Conservation (phyloP, 2,113 vertebrate species). For the Tyto alba region DNA sequence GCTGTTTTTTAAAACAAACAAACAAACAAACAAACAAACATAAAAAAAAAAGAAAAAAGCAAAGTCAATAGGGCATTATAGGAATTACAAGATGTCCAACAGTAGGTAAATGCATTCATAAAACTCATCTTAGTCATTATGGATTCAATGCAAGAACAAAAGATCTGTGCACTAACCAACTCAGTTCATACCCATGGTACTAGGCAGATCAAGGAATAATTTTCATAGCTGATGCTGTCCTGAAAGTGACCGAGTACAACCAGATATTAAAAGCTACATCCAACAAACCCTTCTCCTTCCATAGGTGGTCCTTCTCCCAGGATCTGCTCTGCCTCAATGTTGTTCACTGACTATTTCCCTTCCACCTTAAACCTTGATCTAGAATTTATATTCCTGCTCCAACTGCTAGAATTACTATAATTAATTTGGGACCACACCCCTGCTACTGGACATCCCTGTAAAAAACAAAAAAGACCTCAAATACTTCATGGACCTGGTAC, state of each 20-base stretch:
- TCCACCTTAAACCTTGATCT: not conserved
- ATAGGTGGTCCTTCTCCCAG: not conserved
- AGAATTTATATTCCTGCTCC: not conserved
- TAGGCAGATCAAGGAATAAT: not conserved
- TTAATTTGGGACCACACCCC: not conserved
- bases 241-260: not conserved
- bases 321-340: not conserved
- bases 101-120: not conserved
- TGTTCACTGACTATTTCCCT: not conserved
- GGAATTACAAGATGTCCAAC: not conserved
- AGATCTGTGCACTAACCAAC: not conserved
- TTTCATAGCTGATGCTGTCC: rapidly evolving
- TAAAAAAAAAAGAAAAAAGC: not conserved
- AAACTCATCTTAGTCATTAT: not conserved
- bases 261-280: not conserved
- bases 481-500: not conserved
- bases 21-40: too few relatives aligned
- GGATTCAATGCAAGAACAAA: not conserved
- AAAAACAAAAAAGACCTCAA: not conserved
- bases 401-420: not conserved
- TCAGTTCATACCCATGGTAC: not conserved
- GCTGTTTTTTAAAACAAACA: too few relatives aligned
- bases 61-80: not conserved
- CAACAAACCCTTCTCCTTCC: not conserved
- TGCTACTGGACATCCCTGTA: not conserved